A percentile compares a stretch with the other conserved stretches of the same genome.
Conservation (phyloP, 2,888 invertebrate species). For the Ashinkailepas kermadecensis region DNA sequence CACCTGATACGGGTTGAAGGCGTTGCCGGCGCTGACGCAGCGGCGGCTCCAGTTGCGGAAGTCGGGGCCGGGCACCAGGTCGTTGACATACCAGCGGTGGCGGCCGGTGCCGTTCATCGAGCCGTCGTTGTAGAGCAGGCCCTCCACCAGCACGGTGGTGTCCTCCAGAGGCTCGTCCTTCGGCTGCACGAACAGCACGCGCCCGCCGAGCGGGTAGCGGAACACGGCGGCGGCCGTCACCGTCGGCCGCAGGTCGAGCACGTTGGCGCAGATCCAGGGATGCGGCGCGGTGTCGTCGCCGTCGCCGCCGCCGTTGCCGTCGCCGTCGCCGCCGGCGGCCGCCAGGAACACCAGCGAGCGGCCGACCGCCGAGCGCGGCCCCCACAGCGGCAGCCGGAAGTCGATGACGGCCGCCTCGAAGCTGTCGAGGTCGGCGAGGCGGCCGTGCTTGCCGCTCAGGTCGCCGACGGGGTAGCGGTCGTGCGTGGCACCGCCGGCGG, state of each 20-base stretch:
- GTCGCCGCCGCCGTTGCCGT: neutral
- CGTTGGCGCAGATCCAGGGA: slow-evolving; percentile 45
- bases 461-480: slow-evolving; percentile 88
- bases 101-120: slow-evolving; percentile 45
- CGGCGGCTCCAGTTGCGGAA: slow-evolving; percentile 84
- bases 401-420: slow-evolving; percentile 59
- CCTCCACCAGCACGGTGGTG: slow-evolving; percentile 73
- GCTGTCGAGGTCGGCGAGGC: slow-evolving; percentile 51
- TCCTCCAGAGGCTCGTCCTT: slow-evolving; percentile 71
- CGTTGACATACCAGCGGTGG: slow-evolving; percentile 73
- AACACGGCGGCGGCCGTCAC: slow-evolving; percentile 71
- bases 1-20: slow-evolving; percentile 70
- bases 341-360: slow-evolving; percentile 69
- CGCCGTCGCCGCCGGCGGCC: slow-evolving; percentile 22
- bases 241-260: slow-evolving; percentile 41
- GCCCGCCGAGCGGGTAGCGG: slow-evolving; percentile 79
- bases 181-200: slow-evolving; percentile 72
- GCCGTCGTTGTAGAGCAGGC: slow-evolving; percentile 80
- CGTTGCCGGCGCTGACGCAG: slow-evolving; percentile 66
- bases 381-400: slow-evolving; percentile 72
- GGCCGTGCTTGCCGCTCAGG: slow-evolving; percentile 67
- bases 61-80: slow-evolving; percentile 68
- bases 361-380: slow-evolving; percentile 67
- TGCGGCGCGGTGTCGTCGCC: neutral
- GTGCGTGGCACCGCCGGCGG: slow-evolving; percentile 59